Conservation (phyloP, 64 coral and sea anemone genomes). For the Acropora tenuis region DNA sequence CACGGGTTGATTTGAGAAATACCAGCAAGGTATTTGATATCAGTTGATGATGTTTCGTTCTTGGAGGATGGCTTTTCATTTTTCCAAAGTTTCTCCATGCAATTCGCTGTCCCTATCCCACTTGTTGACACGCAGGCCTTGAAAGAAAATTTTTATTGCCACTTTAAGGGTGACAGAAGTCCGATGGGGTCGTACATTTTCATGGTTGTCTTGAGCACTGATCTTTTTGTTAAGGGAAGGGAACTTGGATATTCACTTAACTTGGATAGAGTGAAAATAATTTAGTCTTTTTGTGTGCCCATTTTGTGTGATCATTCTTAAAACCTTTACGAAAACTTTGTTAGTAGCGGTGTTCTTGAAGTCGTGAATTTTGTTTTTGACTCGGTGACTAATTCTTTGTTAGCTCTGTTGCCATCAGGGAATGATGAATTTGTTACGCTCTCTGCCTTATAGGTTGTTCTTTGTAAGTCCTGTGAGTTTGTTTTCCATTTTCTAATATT, state of each 20-base stretch:
- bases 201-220: neutral
- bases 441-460: conserved; percentile 12
- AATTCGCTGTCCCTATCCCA: neutral
- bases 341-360: neutral
- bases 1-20: too few relatives aligned
- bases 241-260: conserved; percentile 7
- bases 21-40: too few relatives aligned
- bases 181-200: neutral
- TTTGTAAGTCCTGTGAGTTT: conserved; percentile 23
- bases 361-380: neutral
- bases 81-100: neutral
- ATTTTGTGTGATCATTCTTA: neutral
- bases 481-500: conserved; percentile 66
- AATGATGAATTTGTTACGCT: neutral
- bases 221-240: conserved; percentile 12
- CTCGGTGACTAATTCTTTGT: neutral
- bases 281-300: neutral
- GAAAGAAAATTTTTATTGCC: conserved; percentile 17
- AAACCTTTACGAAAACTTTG: neutral
- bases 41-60: too few relatives aligned
- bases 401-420: neutral
- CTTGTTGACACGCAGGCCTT: conserved; percentile 24
- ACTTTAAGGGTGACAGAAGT: conserved; percentile 12
- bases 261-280: conserved; percentile 28
- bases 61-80: too few relatives aligned